Conservation (phyloP, 1,140 invertebrate genomes). For the Drosophila lini region DNA sequence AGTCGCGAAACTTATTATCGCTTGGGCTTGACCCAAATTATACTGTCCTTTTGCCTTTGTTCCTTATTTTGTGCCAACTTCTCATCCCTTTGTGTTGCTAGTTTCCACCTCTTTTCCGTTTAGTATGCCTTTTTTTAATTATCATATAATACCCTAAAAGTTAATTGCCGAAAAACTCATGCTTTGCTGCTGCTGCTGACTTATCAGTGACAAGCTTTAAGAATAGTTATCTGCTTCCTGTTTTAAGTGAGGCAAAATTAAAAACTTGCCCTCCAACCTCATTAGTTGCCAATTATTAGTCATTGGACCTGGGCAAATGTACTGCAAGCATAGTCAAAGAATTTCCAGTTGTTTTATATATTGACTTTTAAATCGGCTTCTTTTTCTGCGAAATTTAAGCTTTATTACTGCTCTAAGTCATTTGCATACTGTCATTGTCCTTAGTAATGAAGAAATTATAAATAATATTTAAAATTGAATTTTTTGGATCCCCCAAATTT, state of each 20-base stretch:
- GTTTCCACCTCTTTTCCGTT: background rate
- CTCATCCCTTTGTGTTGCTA: slow-evolving; percentile 28
- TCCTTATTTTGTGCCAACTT: slow-evolving; percentile 60
- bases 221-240: slow-evolving; percentile 28
- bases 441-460: too few relatives aligned
- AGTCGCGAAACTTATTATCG: slow-evolving; percentile 67
- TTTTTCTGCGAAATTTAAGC: background rate
- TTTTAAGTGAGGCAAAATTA: slow-evolving; percentile 16
- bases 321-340: slow-evolving; percentile 9
- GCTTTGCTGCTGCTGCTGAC: slow-evolving; percentile 49
- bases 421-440: background rate
- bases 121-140: slow-evolving; percentile 36
- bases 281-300: slow-evolving; percentile 67
- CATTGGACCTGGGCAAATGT: background rate
- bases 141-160: slow-evolving; percentile 72
- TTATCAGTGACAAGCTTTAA: slow-evolving; percentile 57
- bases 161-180: slow-evolving; percentile 71
- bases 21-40: slow-evolving; percentile 75
- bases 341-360: slow-evolving; percentile 14
- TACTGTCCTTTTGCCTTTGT: slow-evolving; percentile 34
- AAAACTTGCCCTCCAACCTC: slow-evolving; percentile 33
- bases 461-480: too few relatives aligned
- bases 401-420: background rate
- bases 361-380: background rate
- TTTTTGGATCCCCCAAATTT: too few relatives aligned